Evolutionary conservation across 2,113 vertebrate species (phyloP), one percentile per base, ranked within the genome.

Genomic region (Rallus limicola): DNA sequence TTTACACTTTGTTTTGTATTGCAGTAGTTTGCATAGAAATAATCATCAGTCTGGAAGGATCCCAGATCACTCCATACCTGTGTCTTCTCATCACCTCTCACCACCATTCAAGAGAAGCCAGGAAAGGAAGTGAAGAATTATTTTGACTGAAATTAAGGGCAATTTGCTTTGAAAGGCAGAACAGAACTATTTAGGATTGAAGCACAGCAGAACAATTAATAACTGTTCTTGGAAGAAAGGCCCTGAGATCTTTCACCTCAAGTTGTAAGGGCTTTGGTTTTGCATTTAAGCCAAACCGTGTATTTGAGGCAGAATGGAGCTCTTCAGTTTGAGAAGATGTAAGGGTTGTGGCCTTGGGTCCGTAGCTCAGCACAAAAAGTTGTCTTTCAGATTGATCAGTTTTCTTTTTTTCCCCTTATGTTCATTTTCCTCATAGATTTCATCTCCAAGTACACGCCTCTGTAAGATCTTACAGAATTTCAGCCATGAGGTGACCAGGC

Each of bases 91-190:
- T 68, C 42, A 63, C 42, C 17, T 26, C 44, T 46, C 44, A 46
- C 44, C 44, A 67, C 25, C 71, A 89, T 56, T 48, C 21, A 63
- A 64, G n/a, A 83, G 64, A 82, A 88, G 36, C 25, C 68, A 86
- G 53, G 38, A 79, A 40, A 80, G 68, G n/a, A 79, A 84, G 36
- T 13, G 13, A 88, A 75, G 53, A 84, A 72, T 59, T 7, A 87
- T 38, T 91, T 76, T 76, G 40, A 40, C 65, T 87, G 60, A 82
- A 95, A 87, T 78, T 58, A 79, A 24, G 48, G 62, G 44, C 25
- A 71, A 40, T 79, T 91, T 92, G 79, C 53, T 72, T 91, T 91
- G 65, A 96, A 91, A 76, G 13, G 24, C 17, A 94, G 28, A 62
- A 86, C 5, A 80, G 48, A 81, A 88, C 81, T 90, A 86, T 76